Evolutionary conservation across 2,797 vertebrate genomes (phyloP), one percentile per base, ranked within the genome.

Genomic region (Falco columbarius): DNA sequence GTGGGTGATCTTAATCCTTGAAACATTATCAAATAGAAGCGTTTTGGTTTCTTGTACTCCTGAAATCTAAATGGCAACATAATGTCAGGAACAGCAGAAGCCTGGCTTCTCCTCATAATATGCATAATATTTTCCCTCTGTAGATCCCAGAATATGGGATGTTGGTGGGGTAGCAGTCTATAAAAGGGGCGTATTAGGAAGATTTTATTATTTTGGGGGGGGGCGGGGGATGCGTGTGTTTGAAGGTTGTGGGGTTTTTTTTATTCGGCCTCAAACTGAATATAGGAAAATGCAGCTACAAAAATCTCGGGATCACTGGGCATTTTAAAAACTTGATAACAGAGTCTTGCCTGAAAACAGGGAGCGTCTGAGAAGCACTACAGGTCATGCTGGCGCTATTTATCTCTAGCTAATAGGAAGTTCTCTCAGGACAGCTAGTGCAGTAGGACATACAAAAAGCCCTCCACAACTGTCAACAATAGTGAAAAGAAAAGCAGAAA

Each of bases 191-290:
- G 1, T 34, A n/a, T 51, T 72, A 44, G n/a, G 58, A 58, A 52
- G 40, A 70, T 74, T 95, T 87, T 83, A 84, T 40, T 40, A 12
- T 40, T 40, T 40, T 40, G 12, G 38, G 38, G 38, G 38, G 38
- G 11, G 12, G 38, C 5, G 67, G 18, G 7, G 7, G 55, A 10
- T 30, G 36, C 36, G 10, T 38, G 36, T 38, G 36, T 92, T 85
- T 76, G 63, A 23, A 56, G 4, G 10, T 58, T 73, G 13, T 3
- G 2, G 2, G 1, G 2, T 1, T 0, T 30, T 30, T 49, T 79
- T 84, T 30, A n/a, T 55, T 91, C 30, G 49, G 11, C 13, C n/a
- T 82, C 2, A 9, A 62, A 73, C 22, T 36, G 61, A 76, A 76
- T 42, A 56, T 7, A 38, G 58, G 67, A 79, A 84, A 84, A 20